Evolutionary conservation across 64 coral and sea anemone genomes (phyloP).

Genomic region (Pocillopora damicornis): DNA sequence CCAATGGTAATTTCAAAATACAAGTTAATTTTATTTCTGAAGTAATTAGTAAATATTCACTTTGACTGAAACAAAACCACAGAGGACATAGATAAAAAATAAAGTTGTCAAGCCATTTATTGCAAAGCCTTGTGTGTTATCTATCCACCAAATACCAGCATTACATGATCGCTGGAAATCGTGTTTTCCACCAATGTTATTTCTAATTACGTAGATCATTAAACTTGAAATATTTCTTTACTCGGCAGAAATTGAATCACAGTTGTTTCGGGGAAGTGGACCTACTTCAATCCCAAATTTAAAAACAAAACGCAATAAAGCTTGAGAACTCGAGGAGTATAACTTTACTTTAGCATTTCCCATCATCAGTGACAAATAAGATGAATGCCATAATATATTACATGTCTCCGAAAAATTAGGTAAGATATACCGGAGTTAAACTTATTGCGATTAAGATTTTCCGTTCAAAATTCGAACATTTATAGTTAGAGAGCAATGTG

Average conservation of each 20-base stretch:
- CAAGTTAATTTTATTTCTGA: neutral
- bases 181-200: slow-evolving; percentile 31
- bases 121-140: neutral
- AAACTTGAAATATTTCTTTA: slow-evolving; percentile 25
- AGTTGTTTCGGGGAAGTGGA: neutral
- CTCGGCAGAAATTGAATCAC: neutral
- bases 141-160: slow-evolving; percentile 12
- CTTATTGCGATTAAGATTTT: neutral
- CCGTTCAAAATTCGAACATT: neutral
- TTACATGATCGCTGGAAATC: slow-evolving; percentile 24
- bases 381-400: neutral
- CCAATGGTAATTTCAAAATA: neutral
- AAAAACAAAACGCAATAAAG: no score
- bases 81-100: neutral
- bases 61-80: no score
- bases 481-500: neutral
- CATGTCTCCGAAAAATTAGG: neutral
- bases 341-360: no score
- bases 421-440: no score
- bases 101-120: neutral
- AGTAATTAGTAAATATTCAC: neutral
- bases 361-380: neutral
- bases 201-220: slow-evolving; percentile 28
- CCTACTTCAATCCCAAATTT: neutral
- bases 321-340: no score